A percentile compares a stretch with the other conserved stretches of the same genome.
Conservation (phyloP, 2,113 vertebrate genomes). For the Orientallactaga bullata region DNA sequence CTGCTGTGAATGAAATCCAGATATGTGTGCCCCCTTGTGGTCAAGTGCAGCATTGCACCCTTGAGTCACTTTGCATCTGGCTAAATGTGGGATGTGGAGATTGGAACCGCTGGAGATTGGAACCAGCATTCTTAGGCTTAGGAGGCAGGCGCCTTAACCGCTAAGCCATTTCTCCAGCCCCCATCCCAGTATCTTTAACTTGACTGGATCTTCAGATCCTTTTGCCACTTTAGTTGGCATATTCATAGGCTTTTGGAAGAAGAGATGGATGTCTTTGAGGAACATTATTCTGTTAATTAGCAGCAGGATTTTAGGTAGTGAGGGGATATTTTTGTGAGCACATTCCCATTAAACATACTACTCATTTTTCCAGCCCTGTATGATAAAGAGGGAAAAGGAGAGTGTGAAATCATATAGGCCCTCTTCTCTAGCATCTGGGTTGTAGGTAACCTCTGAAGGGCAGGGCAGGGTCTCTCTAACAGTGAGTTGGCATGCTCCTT, state of each 20-base stretch:
- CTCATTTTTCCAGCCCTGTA: neutral
- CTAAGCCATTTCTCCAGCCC: no score
- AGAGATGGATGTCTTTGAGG: neutral
- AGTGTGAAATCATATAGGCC: fast-evolving
- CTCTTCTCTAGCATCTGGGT: neutral
- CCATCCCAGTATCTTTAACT: neutral
- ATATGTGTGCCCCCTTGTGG: no score
- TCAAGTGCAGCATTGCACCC: no score
- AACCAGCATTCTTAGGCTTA: no score
- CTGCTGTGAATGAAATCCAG: no score
- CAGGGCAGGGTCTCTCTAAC: neutral
- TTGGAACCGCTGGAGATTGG: no score
- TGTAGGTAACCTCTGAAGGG: neutral
- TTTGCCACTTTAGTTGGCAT: neutral
- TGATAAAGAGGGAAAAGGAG: neutral
- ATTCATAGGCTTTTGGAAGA: neutral
- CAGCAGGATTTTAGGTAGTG: neutral
- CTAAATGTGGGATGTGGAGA: no score
- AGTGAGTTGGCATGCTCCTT: neutral
- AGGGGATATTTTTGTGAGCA: neutral
- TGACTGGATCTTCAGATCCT: neutral
- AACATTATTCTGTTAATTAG: fast-evolving
- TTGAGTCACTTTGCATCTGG: no score
- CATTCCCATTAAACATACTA: neutral
- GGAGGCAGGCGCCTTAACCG: no score